phyloP scores from a whole-genome alignment of 2,888 invertebrate species.

The Piscicola geometra region DNA sequence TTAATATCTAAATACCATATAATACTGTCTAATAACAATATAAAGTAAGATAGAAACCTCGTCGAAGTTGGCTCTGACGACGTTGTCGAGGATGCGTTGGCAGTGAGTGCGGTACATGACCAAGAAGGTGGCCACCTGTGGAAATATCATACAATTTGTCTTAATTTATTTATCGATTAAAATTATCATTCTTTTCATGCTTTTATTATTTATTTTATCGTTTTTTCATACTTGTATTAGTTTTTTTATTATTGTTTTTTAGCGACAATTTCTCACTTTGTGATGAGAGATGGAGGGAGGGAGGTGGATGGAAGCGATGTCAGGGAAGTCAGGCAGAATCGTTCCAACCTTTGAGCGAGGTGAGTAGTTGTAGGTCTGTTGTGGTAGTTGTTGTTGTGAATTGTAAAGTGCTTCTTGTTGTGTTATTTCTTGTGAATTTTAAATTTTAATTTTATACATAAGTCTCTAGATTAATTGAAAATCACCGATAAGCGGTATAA shows the following conservation, averaged over 20 bases:
- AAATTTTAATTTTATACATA: no score
- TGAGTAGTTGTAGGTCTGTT: slow-evolving; percentile 50
- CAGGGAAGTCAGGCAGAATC: slow-evolving; percentile 57
- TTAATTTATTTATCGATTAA: background rate
- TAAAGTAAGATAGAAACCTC: slow-evolving; percentile 50
- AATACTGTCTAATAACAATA: no score
- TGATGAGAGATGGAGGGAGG: slow-evolving; percentile 51
- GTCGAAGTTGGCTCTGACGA: slow-evolving; percentile 58
- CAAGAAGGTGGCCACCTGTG: slow-evolving; percentile 56
- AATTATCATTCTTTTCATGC: background rate
- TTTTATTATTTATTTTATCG: background rate
- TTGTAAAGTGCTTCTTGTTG: no score
- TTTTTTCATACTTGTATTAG: no score
- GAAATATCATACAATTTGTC: background rate
- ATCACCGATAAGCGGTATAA: no score
- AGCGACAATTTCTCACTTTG: slow-evolving; percentile 53
- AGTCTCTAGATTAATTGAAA: no score
- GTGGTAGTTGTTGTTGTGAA: background rate
- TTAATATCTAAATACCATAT: no score
- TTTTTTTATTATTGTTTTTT: background rate
- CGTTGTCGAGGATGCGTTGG: slow-evolving; percentile 58
- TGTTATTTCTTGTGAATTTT: no score
- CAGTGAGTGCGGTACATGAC: slow-evolving; percentile 60
- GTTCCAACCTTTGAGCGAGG: slow-evolving; percentile 55
- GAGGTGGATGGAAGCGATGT: slow-evolving; percentile 54